Evolutionary conservation across 2,888 invertebrate species (phyloP).

Genomic region (Heliconius cydno): DNA sequence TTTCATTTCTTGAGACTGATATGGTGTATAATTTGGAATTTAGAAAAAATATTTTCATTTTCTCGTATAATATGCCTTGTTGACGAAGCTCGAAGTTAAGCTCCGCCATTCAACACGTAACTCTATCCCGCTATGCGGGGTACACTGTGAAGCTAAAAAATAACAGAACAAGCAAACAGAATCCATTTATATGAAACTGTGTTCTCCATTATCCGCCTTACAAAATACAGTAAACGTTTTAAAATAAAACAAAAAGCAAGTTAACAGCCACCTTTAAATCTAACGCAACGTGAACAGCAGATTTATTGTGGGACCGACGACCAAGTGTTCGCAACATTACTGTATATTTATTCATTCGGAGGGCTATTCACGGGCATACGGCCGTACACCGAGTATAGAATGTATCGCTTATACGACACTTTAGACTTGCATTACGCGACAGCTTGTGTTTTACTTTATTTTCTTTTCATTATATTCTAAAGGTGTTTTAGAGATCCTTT

Average conservation of each 20-base stretch:
- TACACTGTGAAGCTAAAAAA: not conserved
- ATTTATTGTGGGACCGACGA: not conserved
- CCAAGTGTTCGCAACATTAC: conserved; percentile 14
- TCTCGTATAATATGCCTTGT: too few species aligned
- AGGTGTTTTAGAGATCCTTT: conserved; percentile 16
- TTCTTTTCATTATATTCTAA: conserved; percentile 23
- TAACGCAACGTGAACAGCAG: conserved; percentile 14
- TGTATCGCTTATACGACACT: conserved; percentile 35
- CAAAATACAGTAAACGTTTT: not conserved
- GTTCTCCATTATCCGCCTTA: not conserved
- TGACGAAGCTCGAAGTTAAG: too few species aligned
- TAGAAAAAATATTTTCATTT: too few species aligned
- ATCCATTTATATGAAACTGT: not conserved
- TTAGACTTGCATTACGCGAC: not conserved
- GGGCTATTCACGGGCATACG: conserved; percentile 7
- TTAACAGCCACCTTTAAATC: not conserved
- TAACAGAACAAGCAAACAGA: too few species aligned
- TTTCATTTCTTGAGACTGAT: too few species aligned
- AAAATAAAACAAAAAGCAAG: not conserved
- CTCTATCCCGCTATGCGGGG: not conserved
- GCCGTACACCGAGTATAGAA: conserved; percentile 12
- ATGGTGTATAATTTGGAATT: too few species aligned
- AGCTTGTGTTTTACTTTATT: conserved; percentile 5
- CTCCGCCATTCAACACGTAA: too few species aligned
- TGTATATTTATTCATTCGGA: conserved; percentile 15